Base-by-base conservation (phyloP, 2,113 vertebrate genomes). In the Boulengeromyrus knoepffleri region DNA sequence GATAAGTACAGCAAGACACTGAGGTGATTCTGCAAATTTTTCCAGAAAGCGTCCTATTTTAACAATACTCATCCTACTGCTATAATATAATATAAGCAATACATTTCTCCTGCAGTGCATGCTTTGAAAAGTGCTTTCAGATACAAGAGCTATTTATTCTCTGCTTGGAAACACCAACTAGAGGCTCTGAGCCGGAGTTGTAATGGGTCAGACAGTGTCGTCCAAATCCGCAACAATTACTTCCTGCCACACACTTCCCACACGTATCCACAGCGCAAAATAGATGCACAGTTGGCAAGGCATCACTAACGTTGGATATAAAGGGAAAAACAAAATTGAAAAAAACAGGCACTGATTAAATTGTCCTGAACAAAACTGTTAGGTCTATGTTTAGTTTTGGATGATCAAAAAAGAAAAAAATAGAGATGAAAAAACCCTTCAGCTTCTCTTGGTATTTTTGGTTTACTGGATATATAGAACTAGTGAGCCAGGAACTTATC, bases 191-290 rank as follows among this genome's bases (percentile, higher is more conserved):
- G 66, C 27, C 5, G 39, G 56, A 89, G 70, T 10, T 15, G 12
- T 5, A 46, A 47, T 31, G 39, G 56, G 45, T 89, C 15, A 39
- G 70, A 27, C 66, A 0, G 12, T 36, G 47, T 83, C 24, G 39
- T 50, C 58, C 47, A 49, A 24, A 27, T 77, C 70, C 19, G 1
- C 36, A 9, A 80, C 45, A 49, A 50, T 46, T 36, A 21, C 19
- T 89, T 89, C 88, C 88, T 52, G 46, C n/a, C 49, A 42, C 47
- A 36, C 46, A 12, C 53, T 77, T 46, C 88, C 88, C 74, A 49
- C 88, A 31, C 19, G 7, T 6, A 31, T 24, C 70, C 49, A 9
- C 70, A 24, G 17, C 27, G 9, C 70, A 50, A 53, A 47, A 53
- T 21, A 39, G 87, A 62, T 19, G 13, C 66, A 21, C 12, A 0